phyloP scores from a whole-genome alignment of 2,888 invertebrate species.

The Didymodactylos carnosus region DNA sequence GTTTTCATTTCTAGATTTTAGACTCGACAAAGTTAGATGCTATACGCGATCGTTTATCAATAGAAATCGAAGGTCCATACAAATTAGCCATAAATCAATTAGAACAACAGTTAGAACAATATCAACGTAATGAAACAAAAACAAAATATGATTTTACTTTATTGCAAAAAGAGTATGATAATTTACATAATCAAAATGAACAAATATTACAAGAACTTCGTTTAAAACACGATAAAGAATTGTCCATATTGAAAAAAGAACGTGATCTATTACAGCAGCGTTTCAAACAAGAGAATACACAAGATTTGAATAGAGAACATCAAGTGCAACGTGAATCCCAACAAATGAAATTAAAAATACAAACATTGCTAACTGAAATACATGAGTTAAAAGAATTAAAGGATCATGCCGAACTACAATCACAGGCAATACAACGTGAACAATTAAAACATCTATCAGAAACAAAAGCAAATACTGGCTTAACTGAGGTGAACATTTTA shows the following conservation, averaged over 20 bases:
- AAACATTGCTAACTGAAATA: constrained; percentile 3
- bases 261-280: constrained; percentile 8
- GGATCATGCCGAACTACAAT: constrained; percentile 1
- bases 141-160: background rate
- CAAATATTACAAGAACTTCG: constrained; percentile 3
- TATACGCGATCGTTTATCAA: constrained; percentile 6
- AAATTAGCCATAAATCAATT: constrained; percentile 9
- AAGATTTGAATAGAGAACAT: constrained; percentile 1
- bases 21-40: constrained; percentile 10
- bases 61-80: constrained; percentile 9
- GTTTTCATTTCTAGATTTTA: background rate
- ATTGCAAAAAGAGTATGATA: background rate
- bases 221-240: constrained; percentile 9
- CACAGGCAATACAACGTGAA: constrained; percentile 1
- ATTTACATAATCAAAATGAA: background rate
- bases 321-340: constrained; percentile 1
- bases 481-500: background rate
- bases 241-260: constrained; percentile 9
- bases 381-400: constrained; percentile 6
- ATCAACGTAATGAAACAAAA: background rate
- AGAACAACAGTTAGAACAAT: constrained; percentile 8
- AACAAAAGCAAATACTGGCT: background rate
- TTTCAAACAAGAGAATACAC: constrained; percentile 7
- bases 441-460: constrained; percentile 4
- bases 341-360: constrained; percentile 4